Evolutionary conservation across 2,797 vertebrate genomes (phyloP), one percentile per base, ranked within the genome.

Genomic region (Oreochromis mossambicus): DNA sequence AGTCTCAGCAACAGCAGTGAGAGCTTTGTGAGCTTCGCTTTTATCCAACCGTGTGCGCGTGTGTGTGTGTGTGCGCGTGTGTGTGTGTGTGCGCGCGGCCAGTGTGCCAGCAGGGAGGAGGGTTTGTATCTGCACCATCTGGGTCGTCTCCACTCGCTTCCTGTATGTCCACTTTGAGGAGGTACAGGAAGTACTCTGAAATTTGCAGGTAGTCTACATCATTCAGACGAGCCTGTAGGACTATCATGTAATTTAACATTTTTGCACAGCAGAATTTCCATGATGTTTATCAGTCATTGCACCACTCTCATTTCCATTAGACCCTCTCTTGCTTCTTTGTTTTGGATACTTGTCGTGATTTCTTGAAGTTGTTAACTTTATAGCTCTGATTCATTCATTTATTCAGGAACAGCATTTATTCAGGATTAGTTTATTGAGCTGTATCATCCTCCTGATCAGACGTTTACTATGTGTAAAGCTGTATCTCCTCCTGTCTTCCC

Each of bases 91-190:
- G 51, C 46, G 50, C 85, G 85, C 73, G 89, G 80, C 58, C 81
- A 83, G 82, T 84, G 73, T 79, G 89, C 82, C 87, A 89, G 81
- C 85, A 88, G 91, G 91, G 89, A 91, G 86, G 86, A 92, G 91
- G 86, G 87, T 88, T 90, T 92, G 91, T 94, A 87, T 94, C 90
- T 92, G 91, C 91, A 94, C 94, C 94, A 96, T 95, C 94, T 96
- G 94, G 93, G 88, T 86, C 32, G 86, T 94, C 91, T 95, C 94
- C 81, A 77, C 89, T 92, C 80, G 83, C 91, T 96, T 95, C 92
- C 94, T 94, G 92, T 89, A 84, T 85, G 87, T 93, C 80, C 61
- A 83, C 83, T 87, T 85, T 88, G 79, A 91, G 88, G 17, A 12
- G 24, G 43, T 48, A 73, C 41, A 48, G 68, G 68, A 73, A 73